Conservation (phyloP, 30 jellyfish, hydroid and myxozoan species). For the Nemopilema nomurai region DNA sequence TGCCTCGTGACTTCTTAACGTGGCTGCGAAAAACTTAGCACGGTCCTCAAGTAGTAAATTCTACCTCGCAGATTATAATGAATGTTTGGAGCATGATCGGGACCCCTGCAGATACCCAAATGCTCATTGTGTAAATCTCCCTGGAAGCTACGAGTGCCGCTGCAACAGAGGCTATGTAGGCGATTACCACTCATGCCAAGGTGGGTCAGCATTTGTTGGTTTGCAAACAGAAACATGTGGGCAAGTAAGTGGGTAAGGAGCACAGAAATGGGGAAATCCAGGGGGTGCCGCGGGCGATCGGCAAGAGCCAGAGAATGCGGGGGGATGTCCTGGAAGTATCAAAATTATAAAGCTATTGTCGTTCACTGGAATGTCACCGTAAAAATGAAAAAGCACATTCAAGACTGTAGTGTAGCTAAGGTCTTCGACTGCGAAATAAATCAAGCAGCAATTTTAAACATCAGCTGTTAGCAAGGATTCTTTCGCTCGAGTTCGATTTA, state of each 20-base stretch:
- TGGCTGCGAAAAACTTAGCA: not conserved
- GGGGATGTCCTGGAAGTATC: too few species aligned
- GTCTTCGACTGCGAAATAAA: too few species aligned
- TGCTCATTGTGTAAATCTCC: constrained; percentile 43
- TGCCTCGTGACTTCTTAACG: too few species aligned
- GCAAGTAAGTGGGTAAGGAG: not conserved
- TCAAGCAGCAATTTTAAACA: too few species aligned
- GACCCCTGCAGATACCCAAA: constrained; percentile 55
- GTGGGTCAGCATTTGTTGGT: constrained; percentile 27
- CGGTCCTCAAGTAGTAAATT: not conserved
- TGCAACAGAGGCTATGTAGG: constrained; percentile 56
- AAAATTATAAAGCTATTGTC: too few species aligned
- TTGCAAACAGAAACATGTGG: not conserved
- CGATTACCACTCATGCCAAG: constrained; percentile 53
- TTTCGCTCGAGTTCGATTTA: too few species aligned
- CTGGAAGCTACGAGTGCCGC: constrained; percentile 63
- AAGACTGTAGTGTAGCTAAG: too few species aligned
- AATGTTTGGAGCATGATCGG: constrained; percentile 14
- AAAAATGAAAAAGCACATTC: too few species aligned
- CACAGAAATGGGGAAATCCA: not conserved
- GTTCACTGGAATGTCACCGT: too few species aligned
- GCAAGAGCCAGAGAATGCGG: too few species aligned
- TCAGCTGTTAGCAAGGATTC: too few species aligned
- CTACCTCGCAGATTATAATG: constrained; percentile 38
- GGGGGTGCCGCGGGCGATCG: too few species aligned